phyloP scores from a whole-genome alignment of 2,797 vertebrate species.

The Hybognathus amarus region DNA sequence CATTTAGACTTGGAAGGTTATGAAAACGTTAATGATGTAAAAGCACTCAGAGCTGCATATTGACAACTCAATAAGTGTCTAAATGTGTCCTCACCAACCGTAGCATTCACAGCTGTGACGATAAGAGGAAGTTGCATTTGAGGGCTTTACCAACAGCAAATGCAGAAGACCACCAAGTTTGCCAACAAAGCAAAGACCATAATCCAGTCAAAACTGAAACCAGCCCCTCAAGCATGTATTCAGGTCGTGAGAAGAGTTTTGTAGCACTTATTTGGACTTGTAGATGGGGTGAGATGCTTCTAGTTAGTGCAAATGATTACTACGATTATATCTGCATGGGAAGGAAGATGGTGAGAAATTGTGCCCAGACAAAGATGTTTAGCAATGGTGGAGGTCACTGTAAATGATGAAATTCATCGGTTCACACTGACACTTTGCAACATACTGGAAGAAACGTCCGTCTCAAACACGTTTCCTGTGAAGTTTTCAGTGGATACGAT shows the following conservation, averaged over 20 bases:
- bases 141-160: slow-evolving; percentile 27
- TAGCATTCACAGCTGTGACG: slow-evolving; percentile 3
- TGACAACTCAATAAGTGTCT: neutral
- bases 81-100: neutral
- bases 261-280: neutral
- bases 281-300: neutral
- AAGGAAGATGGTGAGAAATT: neutral
- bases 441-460: neutral
- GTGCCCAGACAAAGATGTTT: neutral
- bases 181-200: neutral
- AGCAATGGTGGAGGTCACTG: neutral
- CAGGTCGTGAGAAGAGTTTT: neutral
- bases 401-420: neutral
- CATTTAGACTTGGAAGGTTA: neutral
- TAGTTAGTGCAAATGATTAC: neutral
- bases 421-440: slow-evolving; percentile 26
- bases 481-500: slow-evolving; percentile 32
- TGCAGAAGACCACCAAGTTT: slow-evolving; percentile 6
- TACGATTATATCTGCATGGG: neutral
- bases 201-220: neutral
- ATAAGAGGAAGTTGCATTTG: slow-evolving; percentile 39
- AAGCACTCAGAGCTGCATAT: neutral
- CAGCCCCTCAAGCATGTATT: neutral
- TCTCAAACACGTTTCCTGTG: slow-evolving; percentile 23
- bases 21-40: neutral